Evolutionary conservation across 2,888 invertebrate genomes (phyloP).

Genomic region (Ellobium chinense): DNA sequence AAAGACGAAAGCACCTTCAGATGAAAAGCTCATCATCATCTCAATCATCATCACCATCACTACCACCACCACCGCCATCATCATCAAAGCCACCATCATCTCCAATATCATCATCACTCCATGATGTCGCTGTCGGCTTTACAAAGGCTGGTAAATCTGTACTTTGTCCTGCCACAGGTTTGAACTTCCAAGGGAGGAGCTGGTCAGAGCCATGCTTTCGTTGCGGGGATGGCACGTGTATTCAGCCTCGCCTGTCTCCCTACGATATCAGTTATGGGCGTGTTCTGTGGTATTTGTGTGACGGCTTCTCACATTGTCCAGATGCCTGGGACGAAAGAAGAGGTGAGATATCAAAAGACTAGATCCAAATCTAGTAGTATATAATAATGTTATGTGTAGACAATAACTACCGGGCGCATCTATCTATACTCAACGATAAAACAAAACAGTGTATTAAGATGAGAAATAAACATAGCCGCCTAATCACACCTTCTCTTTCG

Average conservation of each 20-base stretch:
- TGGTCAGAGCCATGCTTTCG: conserved; percentile 54
- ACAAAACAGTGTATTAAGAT: too few relatives aligned
- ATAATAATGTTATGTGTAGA: too few relatives aligned
- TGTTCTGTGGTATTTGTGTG: conserved; percentile 64
- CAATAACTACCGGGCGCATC: too few relatives aligned
- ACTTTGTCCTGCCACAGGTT: background rate
- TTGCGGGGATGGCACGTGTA: conserved; percentile 62
- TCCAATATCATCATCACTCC: too few relatives aligned
- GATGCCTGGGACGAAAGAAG: conserved; percentile 63
- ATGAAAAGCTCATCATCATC: background rate
- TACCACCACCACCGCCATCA: background rate
- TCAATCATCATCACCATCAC: background rate
- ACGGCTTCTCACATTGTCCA: conserved; percentile 57
- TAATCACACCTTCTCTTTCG: too few relatives aligned
- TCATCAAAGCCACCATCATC: too few relatives aligned
- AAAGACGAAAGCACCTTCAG: background rate
- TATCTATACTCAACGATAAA: too few relatives aligned
- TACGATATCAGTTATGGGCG: conserved; percentile 56
- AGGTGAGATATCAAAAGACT: conserved; percentile 55
- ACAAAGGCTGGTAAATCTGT: too few relatives aligned
- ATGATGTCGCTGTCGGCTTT: too few relatives aligned
- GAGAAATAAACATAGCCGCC: too few relatives aligned
- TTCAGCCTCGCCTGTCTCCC: conserved; percentile 54
- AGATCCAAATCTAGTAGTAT: too few relatives aligned
- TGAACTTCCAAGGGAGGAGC: too few relatives aligned